These are phyloP conservation scores for Octodonta nipae DNA, from an alignment of 2,888 invertebrate species.

Conservation along the genomic window DNA sequence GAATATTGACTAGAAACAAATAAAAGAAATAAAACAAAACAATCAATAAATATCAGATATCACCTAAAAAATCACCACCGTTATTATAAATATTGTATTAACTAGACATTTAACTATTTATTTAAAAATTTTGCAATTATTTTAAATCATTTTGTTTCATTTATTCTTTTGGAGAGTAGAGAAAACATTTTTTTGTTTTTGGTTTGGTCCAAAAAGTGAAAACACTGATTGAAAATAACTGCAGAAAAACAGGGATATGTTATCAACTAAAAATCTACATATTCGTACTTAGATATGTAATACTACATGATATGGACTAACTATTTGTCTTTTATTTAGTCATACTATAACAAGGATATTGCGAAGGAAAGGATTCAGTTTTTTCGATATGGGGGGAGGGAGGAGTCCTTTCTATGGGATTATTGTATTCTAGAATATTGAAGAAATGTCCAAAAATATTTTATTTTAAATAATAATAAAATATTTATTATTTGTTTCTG, in stretches of 20 bases:
- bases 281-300: conserved; percentile 28
- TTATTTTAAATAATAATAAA: no score
- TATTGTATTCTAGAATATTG: no score
- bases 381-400: no score
- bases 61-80: conserved; percentile 25
- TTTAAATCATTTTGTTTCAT: conserved; percentile 9
- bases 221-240: conserved; percentile 17
- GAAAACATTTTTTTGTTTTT: conserved; percentile 5
- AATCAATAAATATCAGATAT: conserved; percentile 21
- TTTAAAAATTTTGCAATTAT: conserved; percentile 14
- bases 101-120: conserved; percentile 26
- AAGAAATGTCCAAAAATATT: no score
- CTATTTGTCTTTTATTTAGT: conserved; percentile 35
- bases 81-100: conserved; percentile 13
- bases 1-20: conserved; percentile 3
- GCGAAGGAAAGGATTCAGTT: no score
- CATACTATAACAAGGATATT: no score
- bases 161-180: neutral
- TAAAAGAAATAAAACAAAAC: conserved; percentile 4
- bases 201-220: conserved; percentile 8
- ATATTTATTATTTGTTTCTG: no score
- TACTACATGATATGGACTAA: conserved; percentile 36
- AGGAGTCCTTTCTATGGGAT: no score
- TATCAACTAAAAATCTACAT: conserved; percentile 11
- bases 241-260: no score